A percentile compares a stretch with the other conserved stretches of the same genome.
Conservation (phyloP, 1,140 invertebrate species). For the Mycetomoellerius zeteki region DNA sequence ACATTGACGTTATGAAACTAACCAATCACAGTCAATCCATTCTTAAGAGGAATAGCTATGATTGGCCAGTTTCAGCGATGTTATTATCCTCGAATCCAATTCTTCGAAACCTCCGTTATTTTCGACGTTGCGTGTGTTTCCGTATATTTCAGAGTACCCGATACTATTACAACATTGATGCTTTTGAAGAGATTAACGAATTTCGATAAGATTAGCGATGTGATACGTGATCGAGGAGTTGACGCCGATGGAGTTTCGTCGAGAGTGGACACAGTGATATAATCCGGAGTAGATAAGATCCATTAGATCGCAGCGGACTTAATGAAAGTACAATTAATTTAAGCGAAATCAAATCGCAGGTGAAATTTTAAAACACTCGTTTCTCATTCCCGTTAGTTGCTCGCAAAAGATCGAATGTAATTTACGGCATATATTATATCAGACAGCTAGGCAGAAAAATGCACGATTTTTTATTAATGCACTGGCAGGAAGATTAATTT, state of each 20-base stretch:
- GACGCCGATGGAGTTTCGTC: conserved; percentile 67
- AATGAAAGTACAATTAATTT: conserved; percentile 26
- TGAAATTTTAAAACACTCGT: not conserved
- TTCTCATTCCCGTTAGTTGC: not conserved
- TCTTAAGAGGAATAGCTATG: too few relatives aligned
- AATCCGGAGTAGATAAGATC: conserved; percentile 47
- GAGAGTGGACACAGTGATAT: conserved; percentile 62
- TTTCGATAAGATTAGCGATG: conserved; percentile 80
- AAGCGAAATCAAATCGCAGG: not conserved
- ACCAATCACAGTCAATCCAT: too few relatives aligned
- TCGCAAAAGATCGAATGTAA: not conserved
- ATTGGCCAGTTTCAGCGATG: too few relatives aligned
- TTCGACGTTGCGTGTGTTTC: not conserved
- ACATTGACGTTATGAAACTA: too few relatives aligned
- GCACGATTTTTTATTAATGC: not conserved
- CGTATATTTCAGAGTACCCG: not conserved
- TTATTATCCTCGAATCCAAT: not conserved
- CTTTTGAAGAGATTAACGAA: conserved; percentile 75
- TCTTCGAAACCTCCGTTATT: conserved; percentile 13
- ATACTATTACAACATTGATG: not conserved
- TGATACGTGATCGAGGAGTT: conserved; percentile 68
- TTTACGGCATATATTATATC: not conserved
- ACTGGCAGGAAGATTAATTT: not conserved
- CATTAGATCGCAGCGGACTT: not conserved
- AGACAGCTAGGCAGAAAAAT: not conserved